Evolutionary conservation across 2,113 vertebrate species (phyloP).

Genomic region (Equus quagga): DNA sequence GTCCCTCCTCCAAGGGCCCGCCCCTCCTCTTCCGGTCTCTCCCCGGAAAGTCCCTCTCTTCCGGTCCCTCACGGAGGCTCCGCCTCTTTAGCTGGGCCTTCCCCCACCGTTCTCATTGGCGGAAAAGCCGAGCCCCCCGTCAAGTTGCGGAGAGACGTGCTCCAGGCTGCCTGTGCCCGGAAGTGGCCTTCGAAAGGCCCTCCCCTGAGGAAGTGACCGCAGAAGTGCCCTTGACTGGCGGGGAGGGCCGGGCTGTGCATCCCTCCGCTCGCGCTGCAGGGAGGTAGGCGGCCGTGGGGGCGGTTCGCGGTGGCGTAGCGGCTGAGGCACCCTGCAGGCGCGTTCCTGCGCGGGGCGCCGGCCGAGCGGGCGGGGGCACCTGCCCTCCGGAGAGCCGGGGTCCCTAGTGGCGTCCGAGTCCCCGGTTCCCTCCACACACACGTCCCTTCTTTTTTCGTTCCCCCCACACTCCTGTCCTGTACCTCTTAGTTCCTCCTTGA

Average conservation of each 20-base stretch:
- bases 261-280: neutral
- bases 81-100: neutral
- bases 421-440: neutral
- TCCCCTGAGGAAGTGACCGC: conserved; percentile 66
- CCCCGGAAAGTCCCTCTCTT: neutral
- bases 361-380: neutral
- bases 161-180: neutral
- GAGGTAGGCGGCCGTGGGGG: conserved; percentile 69
- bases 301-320: neutral
- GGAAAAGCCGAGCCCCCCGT: neutral
- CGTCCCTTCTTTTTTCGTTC: neutral
- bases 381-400: no score
- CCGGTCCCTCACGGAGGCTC: neutral
- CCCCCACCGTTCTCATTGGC: neutral
- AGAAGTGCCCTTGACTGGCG: conserved; percentile 72
- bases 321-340: neutral
- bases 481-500: neutral
- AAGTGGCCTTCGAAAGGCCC: conserved; percentile 47
- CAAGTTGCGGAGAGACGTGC: rapidly evolving
- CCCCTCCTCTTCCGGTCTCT: neutral
- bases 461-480: neutral
- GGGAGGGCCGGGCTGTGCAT: conserved; percentile 17
- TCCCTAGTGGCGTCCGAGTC: neutral
- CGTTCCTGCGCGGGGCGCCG: neutral
- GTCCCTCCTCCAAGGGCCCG: neutral